Base-by-base conservation (phyloP, 2,797 vertebrate species). In the Gorsachius magnificus region DNA sequence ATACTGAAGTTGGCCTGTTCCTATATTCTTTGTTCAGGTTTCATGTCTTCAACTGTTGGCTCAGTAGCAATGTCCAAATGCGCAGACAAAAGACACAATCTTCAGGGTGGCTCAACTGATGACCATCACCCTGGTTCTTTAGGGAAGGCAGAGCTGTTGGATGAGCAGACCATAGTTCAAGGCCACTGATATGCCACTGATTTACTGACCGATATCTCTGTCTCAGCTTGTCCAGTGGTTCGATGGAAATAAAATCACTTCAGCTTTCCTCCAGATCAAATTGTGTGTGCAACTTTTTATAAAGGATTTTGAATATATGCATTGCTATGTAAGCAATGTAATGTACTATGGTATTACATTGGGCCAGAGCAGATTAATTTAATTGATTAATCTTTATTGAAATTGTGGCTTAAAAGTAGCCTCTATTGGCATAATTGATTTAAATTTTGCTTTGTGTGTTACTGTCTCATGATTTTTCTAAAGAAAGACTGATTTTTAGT, bases 401-500 rank as follows among this genome's bases (percentile, higher is more conserved):
- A 94, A 66, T 70, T 1, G 21, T 50, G 76, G 38, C 16, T 90
- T 95, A 79, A 76, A 92, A 74, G 56, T 77, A 83, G 46, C 35
- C 11, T 90, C 18, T 41, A 3, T 87, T 84, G 96, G 71, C 91
- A 82, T 96, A 93, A 92, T 45, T 94, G 80, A 87, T 89, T 89
- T 70, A 79, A 87, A 84, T 95, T 90, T 94, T 83, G 56, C 54
- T 87, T 86, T 94, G 41, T 1, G 0, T 87, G 48, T 76, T 92
- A 76, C 48, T 5, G 2, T 93, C 77, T 94, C 33, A 8, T 87
- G 86, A 68, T 84, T 82, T 89, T 76, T 79, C 88, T 93, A 61
- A 90, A 83, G 76, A 95, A 92, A 82, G 56, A 82, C n/a, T 91
- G 82, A 79, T 91, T 93, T 86, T 79, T 78, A 41, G 41, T 90